Base-by-base conservation (phyloP, 1,140 invertebrate species). In the Neodiprion lecontei region DNA sequence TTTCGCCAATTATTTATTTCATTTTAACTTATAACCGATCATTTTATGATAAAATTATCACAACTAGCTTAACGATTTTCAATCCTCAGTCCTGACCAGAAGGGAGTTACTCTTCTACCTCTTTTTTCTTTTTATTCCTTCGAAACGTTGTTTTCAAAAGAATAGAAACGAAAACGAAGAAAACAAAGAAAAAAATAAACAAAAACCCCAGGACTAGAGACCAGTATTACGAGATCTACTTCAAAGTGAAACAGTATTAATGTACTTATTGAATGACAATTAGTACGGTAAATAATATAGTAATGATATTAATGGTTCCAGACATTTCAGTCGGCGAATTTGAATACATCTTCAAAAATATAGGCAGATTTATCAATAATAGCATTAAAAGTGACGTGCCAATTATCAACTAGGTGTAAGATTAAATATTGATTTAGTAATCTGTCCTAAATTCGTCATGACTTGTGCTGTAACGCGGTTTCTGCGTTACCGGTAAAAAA, bases 151-250 rank as follows among this genome's bases (percentile, higher is more conserved):
- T 40, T 40, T 40, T 40, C 28, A 40, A 40, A 1, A 40, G 5
- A 40, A 40, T 40, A 2, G 28, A 40, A 40, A 40, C 28, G 2
- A 4, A 40, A 40, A 40, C 28, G 28, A 40, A 40, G 28, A 40
- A 40, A 40, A 40, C 28, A 5, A 40, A 40, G 5, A 40, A 40
- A 5, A 40, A 40, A 40, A 40, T 1, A 40, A 40, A 40, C 5
- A 5, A 40, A 40, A 40, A 40, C 28, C 28, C 28, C n/a, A 14
- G 74, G 74, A 77, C 76, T 84, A 78, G 80, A 81, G 80, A 87
- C 80, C 85, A 88, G 87, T 88, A 88, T 88, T 88, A 88, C 83
- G 80, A 83, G 84, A 84, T 81, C 77, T 85, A 86, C 79, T 85
- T 84, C 77, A 82, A 77, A 80, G 67, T 80, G 79, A 78, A 85